phyloP scores from a whole-genome alignment of 2,113 vertebrate species.

The Mormoops blainvillei region DNA sequence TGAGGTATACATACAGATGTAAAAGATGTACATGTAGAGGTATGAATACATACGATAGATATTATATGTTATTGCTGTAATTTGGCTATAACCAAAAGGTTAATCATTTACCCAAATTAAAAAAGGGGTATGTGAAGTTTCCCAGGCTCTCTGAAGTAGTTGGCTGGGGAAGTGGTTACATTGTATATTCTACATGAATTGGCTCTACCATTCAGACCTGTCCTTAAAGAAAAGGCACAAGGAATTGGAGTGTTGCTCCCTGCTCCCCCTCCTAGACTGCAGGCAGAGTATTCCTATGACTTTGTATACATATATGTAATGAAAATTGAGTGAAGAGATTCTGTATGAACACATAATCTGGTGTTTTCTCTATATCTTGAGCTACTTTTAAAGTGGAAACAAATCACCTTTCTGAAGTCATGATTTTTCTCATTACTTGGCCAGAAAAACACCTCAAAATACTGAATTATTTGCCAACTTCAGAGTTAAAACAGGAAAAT shows the following conservation, averaged over 20 bases:
- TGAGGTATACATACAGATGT: not conserved
- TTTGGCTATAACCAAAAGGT: not conserved
- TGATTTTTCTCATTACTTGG: not conserved
- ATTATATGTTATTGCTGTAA: not conserved
- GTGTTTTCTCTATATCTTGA: not conserved
- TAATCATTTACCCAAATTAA: not conserved
- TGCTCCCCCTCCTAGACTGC: not conserved
- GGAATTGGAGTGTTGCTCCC: not conserved
- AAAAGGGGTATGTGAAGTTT: not conserved
- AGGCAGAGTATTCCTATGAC: fast-evolving
- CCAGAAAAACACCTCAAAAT: not conserved
- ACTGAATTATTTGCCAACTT: not conserved
- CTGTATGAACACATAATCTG: not conserved
- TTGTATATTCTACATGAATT: not conserved
- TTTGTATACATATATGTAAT: not conserved
- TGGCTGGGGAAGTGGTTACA: not conserved
- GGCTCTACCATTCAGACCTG: not conserved
- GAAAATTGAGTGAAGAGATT: fast-evolving
- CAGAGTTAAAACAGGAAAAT: not conserved
- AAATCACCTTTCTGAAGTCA: not conserved
- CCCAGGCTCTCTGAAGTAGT: not conserved
- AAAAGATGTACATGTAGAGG: not conserved
- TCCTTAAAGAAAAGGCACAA: not conserved
- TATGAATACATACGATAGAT: not conserved
- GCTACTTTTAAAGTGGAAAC: not conserved